These are phyloP conservation scores for Coelogynopora nodosa DNA, from an alignment of 2,888 invertebrate species.

Conservation along the genomic window DNA sequence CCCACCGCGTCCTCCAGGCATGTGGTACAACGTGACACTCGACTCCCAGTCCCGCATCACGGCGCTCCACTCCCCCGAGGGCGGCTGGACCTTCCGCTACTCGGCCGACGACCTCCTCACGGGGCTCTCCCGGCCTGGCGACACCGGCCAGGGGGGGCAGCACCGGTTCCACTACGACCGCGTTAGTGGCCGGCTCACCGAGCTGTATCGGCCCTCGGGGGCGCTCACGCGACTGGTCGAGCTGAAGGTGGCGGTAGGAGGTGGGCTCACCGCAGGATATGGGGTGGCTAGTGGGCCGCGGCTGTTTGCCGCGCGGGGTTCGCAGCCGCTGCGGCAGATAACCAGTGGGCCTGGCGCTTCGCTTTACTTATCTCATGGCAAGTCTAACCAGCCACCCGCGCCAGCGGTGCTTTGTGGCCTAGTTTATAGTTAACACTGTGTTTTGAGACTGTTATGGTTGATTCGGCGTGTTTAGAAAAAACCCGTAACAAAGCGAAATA, in stretches of 20 bases:
- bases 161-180: neutral
- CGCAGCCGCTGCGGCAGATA: neutral
- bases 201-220: constrained; percentile 13
- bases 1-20: no score
- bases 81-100: constrained; percentile 31
- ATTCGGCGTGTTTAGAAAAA: no score
- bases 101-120: neutral
- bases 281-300: neutral
- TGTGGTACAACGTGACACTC: constrained; percentile 27
- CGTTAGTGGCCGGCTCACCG: neutral
- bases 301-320: neutral
- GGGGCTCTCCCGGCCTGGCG: neutral
- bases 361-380: neutral
- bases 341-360: neutral
- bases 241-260: no score
- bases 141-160: neutral
- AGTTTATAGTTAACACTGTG: no score
- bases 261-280: neutral
- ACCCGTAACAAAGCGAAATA: no score
- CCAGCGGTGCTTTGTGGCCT: no score
- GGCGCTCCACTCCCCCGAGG: neutral
- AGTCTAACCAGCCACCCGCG: neutral
- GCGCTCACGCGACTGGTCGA: neutral
- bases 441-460: no score
- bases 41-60: neutral